Evolutionary conservation across 2,113 vertebrate genomes (phyloP).

Genomic region (Amia ocellicauda): DNA sequence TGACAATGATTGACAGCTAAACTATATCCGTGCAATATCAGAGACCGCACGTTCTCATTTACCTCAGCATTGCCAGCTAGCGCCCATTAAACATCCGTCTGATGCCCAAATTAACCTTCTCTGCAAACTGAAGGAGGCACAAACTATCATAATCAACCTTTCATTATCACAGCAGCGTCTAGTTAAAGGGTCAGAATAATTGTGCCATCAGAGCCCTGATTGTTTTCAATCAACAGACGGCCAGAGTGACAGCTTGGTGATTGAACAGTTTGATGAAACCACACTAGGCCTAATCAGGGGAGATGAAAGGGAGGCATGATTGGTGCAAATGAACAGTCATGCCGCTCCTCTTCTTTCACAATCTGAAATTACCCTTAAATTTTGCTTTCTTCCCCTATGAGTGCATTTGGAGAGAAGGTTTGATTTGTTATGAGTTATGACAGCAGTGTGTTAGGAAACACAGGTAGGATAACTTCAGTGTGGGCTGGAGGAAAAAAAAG

Average conservation of each 20-base stretch:
- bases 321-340: constrained; percentile 98
- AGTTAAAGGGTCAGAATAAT: constrained; percentile 99
- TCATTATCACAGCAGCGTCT: constrained; percentile 98
- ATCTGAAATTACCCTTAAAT: constrained; percentile 88
- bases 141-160: constrained; percentile 99
- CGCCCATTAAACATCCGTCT: constrained; percentile 93
- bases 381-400: constrained; percentile 63
- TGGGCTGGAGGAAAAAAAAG: neutral
- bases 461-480: constrained; percentile 62
- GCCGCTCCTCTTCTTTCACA: constrained; percentile 86
- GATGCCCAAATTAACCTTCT: constrained; percentile 99
- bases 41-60: constrained; percentile 81
- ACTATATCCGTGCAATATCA: constrained; percentile 89
- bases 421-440: constrained; percentile 85
- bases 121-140: constrained; percentile 98
- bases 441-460: constrained; percentile 80
- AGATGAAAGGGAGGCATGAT: constrained; percentile 89
- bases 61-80: constrained; percentile 83
- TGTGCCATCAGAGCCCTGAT: constrained; percentile 99
- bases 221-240: constrained; percentile 99
- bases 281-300: constrained; percentile 97
- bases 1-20: constrained; percentile 97
- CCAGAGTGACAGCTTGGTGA: constrained; percentile 98
- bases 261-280: constrained; percentile 98
- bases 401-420: constrained; percentile 80